Evolutionary conservation across 2,797 vertebrate genomes (phyloP), one percentile per base, ranked within the genome.

Genomic region (Lateolabrax maculatus): DNA sequence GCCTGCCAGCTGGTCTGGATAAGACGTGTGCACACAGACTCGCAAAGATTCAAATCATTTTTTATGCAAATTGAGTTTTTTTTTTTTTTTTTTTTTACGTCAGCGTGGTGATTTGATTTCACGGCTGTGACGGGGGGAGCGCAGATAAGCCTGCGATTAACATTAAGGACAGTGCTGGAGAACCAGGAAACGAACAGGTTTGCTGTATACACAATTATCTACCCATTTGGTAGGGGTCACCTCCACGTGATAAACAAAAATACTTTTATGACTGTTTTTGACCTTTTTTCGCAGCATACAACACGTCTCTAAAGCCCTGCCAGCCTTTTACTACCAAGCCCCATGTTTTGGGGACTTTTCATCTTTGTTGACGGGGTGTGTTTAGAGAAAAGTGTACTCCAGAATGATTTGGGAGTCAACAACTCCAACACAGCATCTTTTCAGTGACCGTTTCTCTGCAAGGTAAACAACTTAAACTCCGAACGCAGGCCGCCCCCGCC

Each of bases 381-480:
- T 71, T 85, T 49, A 37, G 39, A 76, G 75, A 23, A 75, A 70
- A 71, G 23, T 16, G 31, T 3, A 43, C 66, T 19, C 31, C 46
- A 43, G 9, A 75, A 52, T 21, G 60, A 21, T 62, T 57, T 44
- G 60, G 9, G 19, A 79, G 57, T 66, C 63, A 55, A 53, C 74
- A 75, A 75, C 69, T 52, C 39, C 6, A 25, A 67, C 78, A 65
- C 52, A 48, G 57, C 2, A 69, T 65, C 31, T 73, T 72, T 68
- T 23, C 34, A 36, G 16, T 7, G 44, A 21, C 46, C 41, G 63
- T 78, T 88, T 80, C 48, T 65, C 71, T 16, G 4, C 75, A 51
- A 65, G 37, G 75, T 81, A 84, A 85, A 90, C 84, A 83, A 79
- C 58, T 73, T 71, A 16, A 60, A 71, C 58, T 69, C 49, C 27